Evolutionary conservation across 2,888 invertebrate genomes (phyloP), one percentile per base, ranked within the genome.

Genomic region (Oxycera nigricornis): DNA sequence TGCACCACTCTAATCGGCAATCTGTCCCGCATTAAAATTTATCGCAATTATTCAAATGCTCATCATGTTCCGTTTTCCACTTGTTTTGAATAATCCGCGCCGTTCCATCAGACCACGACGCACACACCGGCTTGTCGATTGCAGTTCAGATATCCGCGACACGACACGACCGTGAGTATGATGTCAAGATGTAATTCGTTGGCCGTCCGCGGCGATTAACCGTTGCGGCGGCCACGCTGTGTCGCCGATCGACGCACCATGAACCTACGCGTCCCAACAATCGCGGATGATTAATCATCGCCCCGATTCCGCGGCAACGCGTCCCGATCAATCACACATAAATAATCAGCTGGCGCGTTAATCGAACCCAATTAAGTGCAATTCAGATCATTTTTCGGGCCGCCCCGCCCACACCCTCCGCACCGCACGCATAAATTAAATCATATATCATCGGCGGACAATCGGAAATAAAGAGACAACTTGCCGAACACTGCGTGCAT

Each of bases 361-460:
- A 70, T 70, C 70, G 70, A 70, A 20, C 70, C 55, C 70, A 70
- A 70, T 70, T 70, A 70, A 70, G 31, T 70, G 70, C 70, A 70
- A 70, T 70, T 70, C 70, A 70, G 70, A 70, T 30, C 55, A 52
- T 14, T 31, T 55, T 70, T 70, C 26, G 7, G n/a, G 26, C 59
- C 14, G 46, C n/a, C 11, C 6, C 46, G 46, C 46, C n/a, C 2
- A 14, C 17, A n/a, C 6, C 4, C 46, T 14, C 17, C 11, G 46
- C n/a, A 14, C 14, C 46, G 14, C 11, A 17, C 11, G 11, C n/a
- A 46, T 14, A 2, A n/a, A 46, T 46, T 17, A 46, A 46, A 46
- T 46, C 46, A 46, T 46, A 46, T 46, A 46, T 46, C 46, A 46
- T 46, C 46, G 6, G n/a, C n/a, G n/a, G 14, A 14, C 2, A 17